A percentile compares a stretch with the other conserved stretches of the same genome.
phyloP scores from a whole-genome alignment of 1,140 invertebrate genomes.

The Reticulitermes speratus region DNA sequence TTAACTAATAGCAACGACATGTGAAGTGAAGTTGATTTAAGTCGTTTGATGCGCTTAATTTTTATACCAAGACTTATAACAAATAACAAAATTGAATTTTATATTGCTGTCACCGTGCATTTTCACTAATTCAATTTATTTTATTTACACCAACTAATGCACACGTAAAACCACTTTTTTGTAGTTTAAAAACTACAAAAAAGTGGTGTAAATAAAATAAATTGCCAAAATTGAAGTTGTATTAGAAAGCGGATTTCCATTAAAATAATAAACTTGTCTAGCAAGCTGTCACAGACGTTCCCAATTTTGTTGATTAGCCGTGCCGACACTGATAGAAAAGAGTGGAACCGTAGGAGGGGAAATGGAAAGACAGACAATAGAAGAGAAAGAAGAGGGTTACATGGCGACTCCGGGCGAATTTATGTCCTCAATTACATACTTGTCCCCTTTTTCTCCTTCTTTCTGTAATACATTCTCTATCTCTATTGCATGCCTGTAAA shows the following conservation, averaged over 20 bases:
- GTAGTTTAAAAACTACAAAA: no score
- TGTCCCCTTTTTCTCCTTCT: not conserved
- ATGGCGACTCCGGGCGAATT: not conserved
- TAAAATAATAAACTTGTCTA: not conserved
- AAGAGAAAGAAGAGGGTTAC: not conserved
- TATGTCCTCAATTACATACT: constrained; percentile 19
- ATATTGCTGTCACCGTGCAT: no score
- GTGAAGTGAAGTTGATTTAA: no score
- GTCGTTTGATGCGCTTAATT: no score
- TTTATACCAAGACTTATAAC: no score
- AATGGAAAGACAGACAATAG: not conserved
- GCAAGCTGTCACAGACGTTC: not conserved
- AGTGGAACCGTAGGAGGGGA: not conserved
- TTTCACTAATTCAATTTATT: no score
- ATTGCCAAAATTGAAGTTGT: not conserved
- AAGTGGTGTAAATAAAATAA: no score
- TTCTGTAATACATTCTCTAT: not conserved
- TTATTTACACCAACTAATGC: no score
- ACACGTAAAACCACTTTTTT: no score
- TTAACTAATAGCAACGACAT: no score
- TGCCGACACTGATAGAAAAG: not conserved
- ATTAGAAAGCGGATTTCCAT: not conserved
- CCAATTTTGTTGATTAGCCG: not conserved
- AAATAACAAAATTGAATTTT: not conserved
- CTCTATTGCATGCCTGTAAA: not conserved